phyloP scores from a whole-genome alignment of 1,140 invertebrate species.

The Colletes gigas region DNA sequence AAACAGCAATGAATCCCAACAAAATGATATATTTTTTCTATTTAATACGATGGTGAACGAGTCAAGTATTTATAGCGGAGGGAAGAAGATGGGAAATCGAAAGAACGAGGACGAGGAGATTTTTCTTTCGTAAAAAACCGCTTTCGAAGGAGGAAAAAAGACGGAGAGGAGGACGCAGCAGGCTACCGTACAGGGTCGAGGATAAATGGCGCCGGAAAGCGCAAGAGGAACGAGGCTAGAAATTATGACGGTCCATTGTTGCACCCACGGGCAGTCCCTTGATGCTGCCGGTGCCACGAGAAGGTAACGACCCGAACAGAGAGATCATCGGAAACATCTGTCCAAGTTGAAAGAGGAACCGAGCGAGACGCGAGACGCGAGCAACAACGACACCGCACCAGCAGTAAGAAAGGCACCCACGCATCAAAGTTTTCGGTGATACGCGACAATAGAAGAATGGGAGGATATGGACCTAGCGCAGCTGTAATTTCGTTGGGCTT shows the following conservation, averaged over 20 bases:
- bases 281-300: slow-evolving; percentile 5
- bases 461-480: slow-evolving; percentile 41
- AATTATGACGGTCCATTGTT: slow-evolving; percentile 45
- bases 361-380: slow-evolving; percentile 16
- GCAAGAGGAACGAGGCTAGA: slow-evolving; percentile 6
- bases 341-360: slow-evolving; percentile 36
- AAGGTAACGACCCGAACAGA: slow-evolving; percentile 1
- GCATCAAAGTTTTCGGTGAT: slow-evolving; percentile 52
- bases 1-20: not conserved
- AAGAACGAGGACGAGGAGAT: not conserved
- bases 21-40: not conserved
- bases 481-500: slow-evolving; percentile 44
- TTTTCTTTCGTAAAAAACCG: not conserved
- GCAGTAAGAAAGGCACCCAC: slow-evolving; percentile 60
- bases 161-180: slow-evolving; percentile 11
- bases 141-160: too few relatives aligned
- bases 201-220: slow-evolving; percentile 41
- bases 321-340: slow-evolving; percentile 62
- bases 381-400: not conserved
- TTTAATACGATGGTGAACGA: not conserved
- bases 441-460: not conserved
- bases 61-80: not conserved
- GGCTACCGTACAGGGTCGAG: slow-evolving; percentile 22
- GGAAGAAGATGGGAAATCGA: not conserved
- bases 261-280: slow-evolving; percentile 26